A percentile compares a stretch with the other conserved stretches of the same genome.
Evolutionary conservation across 2,113 vertebrate genomes (phyloP).

Genomic region (Clarias gariepinus): DNA sequence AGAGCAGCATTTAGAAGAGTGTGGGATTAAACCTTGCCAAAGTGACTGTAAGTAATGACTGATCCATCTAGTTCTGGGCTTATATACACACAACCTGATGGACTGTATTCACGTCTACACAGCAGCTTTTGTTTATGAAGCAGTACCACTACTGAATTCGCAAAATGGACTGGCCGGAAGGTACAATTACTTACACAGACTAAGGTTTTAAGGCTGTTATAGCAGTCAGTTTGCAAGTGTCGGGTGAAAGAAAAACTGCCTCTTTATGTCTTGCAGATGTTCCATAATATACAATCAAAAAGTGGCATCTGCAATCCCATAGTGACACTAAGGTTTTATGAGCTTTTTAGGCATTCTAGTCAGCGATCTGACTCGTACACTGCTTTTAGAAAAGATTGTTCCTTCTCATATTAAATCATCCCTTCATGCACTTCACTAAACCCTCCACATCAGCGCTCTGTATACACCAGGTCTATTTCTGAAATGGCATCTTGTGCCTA

Average conservation of each 20-base stretch:
- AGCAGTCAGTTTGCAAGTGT: background rate
- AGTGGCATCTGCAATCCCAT: background rate
- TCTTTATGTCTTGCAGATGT: background rate
- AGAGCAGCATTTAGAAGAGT: slow-evolving; percentile 22
- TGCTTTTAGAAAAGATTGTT: slow-evolving; percentile 28
- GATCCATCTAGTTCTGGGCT: slow-evolving; percentile 16
- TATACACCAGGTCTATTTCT: slow-evolving; percentile 27
- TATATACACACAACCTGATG: background rate
- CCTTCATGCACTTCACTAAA: slow-evolving; percentile 17
- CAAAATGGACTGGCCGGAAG: background rate
- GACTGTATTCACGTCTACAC: slow-evolving; percentile 6
- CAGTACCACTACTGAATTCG: background rate
- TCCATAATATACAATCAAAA: background rate
- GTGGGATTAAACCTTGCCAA: background rate
- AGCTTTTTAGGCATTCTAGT: background rate
- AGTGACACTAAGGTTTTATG: background rate
- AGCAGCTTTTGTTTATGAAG: background rate
- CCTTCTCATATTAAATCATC: slow-evolving; percentile 28
- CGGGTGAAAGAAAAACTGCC: background rate
- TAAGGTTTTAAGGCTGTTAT: background rate
- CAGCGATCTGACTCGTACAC: background rate
- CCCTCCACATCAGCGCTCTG: background rate
- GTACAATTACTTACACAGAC: background rate
- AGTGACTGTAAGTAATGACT: background rate
- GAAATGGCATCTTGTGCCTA: slow-evolving; percentile 29